Base-by-base conservation (phyloP, 2,113 vertebrate species). In the Arvicanthis niloticus region DNA sequence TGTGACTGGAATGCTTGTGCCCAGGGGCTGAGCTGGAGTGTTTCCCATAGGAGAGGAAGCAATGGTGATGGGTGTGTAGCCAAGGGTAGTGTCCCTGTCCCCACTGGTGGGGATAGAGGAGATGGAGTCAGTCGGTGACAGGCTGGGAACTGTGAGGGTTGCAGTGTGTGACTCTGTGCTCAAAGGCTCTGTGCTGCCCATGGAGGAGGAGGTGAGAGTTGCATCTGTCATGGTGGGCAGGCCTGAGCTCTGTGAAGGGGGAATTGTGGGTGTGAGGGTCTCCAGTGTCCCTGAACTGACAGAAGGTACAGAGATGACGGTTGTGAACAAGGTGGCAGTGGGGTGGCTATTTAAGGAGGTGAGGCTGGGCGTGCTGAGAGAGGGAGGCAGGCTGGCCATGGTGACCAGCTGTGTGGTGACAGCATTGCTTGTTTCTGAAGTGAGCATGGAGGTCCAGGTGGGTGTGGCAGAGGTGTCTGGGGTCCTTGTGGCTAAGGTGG, bases 401-500 rank as follows among this genome's bases (percentile, higher is more conserved):
- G 48, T 31, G 1, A 12, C 19, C 16, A 3, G 0, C 7, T 26
- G 22, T 10, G 70, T 56, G 12, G 42, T 86, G 1, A 22, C 3
- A 11, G 45, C 16, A 1, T 16, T 42, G 4, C 26, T 5, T 48
- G 56, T 62, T n/a, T 75, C 15, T 51, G 65, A 31, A 1, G 48
- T 29, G 6, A 37, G 10, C 10, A 42, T 4, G 26, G 40, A 60
- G 9, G 60, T 1, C 0, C 7, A 5, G 6, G 6, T 17, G n/a
- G 24, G 1, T 37, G 11, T 24, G 6, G 5, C 24, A 19, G 60
- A 2, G 15, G 6, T 42, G 4, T 0, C 26, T 0, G 6, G 6
- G 17, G 29, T 11, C 2, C 26, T 2, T 8, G 21, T 80, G 13
- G 26, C 51, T 70, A 51, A 11, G 8, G 0, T 7, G n/a, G 1